Evolutionary conservation across 37 sponge, comb jelly and placozoan genomes (phyloP).

Genomic region (Corticium candelabrum): DNA sequence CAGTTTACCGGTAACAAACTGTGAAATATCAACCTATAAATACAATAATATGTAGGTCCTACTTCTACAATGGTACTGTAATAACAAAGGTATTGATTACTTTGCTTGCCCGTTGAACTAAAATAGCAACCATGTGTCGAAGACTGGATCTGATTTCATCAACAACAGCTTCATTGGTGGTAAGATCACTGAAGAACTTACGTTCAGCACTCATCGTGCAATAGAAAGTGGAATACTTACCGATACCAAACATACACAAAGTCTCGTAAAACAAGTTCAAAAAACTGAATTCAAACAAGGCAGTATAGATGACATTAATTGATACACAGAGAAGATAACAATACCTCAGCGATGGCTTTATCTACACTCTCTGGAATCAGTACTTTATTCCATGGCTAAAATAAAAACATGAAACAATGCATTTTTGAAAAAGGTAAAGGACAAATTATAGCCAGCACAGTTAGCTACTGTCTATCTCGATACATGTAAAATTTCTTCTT

Average conservation of each 20-base stretch:
- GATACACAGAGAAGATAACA: background rate
- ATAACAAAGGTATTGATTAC: no score
- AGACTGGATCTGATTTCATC: background rate
- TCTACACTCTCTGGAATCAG: background rate
- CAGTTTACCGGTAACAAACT: background rate
- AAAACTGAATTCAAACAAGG: background rate
- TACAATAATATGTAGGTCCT: background rate
- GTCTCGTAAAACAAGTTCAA: background rate
- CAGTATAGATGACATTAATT: no score
- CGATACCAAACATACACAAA: background rate
- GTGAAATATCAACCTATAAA: background rate
- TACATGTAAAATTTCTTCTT: conserved; percentile 1
- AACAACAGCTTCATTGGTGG: background rate
- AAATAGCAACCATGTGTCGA: background rate
- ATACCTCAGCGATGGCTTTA: background rate
- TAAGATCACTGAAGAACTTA: background rate
- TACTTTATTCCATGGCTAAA: background rate
- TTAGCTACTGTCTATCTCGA: background rate
- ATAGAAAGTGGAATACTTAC: background rate
- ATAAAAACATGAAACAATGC: background rate
- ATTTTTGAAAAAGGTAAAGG: no score
- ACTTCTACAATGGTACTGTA: background rate
- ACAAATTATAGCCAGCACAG: background rate
- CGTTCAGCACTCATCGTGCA: background rate
- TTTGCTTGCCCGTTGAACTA: background rate